Conservation (phyloP, 1,140 invertebrate species). For the Spodoptera frugiperda region DNA sequence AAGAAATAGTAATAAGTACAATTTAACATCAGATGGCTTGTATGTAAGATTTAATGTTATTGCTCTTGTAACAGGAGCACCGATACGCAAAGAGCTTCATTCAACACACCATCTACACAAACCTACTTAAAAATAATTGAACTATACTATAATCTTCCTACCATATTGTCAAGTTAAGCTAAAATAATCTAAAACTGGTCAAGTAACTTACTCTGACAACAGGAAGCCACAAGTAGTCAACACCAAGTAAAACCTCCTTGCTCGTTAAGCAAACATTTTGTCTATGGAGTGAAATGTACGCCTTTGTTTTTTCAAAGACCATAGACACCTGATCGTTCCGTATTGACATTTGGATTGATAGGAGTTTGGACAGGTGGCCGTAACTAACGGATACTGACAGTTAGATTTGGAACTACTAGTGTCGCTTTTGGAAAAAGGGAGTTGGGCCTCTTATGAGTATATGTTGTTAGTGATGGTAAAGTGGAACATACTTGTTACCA, state of each 20-base stretch:
- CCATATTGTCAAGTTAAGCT: no score
- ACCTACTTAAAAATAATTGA: no score
- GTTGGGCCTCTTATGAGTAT: not conserved
- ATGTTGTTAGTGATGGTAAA: not conserved
- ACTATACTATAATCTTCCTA: no score
- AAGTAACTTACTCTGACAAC: not conserved
- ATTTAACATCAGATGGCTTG: no score
- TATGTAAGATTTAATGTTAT: no score
- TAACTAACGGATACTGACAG: constrained; percentile 3
- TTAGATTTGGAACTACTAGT: constrained; percentile 3
- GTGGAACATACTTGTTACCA: no score
- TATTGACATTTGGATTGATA: constrained; percentile 26
- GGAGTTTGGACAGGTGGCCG: constrained; percentile 29
- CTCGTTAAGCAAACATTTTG: constrained; percentile 43
- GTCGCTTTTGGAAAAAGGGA: not conserved
- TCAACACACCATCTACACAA: no score
- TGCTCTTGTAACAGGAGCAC: no score
- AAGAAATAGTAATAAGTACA: no score
- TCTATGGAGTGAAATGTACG: constrained; percentile 48
- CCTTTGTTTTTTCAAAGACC: constrained; percentile 49
- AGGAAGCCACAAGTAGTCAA: constrained; percentile 59
- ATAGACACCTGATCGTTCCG: constrained; percentile 51
- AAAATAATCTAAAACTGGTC: no score
- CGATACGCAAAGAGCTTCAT: no score
- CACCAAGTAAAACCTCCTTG: constrained; percentile 46